A percentile compares a stretch with the other conserved stretches of the same genome.
Evolutionary conservation across 1,140 invertebrate species (phyloP).

Genomic region (Aphaenogaster floridana): DNA sequence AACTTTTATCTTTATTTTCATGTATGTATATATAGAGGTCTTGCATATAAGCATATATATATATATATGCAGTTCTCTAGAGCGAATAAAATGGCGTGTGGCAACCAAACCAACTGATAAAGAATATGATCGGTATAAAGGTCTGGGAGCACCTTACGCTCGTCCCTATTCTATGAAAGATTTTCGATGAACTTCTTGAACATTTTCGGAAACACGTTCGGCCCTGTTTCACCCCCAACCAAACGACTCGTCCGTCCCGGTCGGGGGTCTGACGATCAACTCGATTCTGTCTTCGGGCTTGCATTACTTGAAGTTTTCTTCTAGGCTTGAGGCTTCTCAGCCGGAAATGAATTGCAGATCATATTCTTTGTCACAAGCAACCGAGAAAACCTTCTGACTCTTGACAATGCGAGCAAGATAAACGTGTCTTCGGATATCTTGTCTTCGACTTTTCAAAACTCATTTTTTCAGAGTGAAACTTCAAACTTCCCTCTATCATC

Average conservation of each 20-base stretch:
- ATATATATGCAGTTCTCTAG: conserved; percentile 22
- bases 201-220: conserved; percentile 77
- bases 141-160: conserved; percentile 79
- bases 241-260: conserved; percentile 76
- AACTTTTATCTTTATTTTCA: conserved; percentile 58
- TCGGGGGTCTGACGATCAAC: conserved; percentile 79
- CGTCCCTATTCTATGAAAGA: conserved; percentile 80
- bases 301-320: conserved; percentile 82
- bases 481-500: conserved; percentile 88
- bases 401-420: conserved; percentile 85
- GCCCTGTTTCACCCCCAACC: conserved; percentile 81
- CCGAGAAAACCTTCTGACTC: conserved; percentile 84
- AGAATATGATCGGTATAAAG: conserved; percentile 85
- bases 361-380: conserved; percentile 87
- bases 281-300: conserved; percentile 81
- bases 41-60: not conserved
- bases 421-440: conserved; percentile 85
- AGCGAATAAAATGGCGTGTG: conserved; percentile 67
- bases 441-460: conserved; percentile 85
- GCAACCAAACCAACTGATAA: conserved; percentile 83
- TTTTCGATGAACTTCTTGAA: conserved; percentile 79
- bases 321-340: conserved; percentile 86
- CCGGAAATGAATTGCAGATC: conserved; percentile 85
- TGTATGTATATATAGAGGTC: conserved; percentile 18
- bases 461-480: conserved; percentile 86